These are phyloP conservation scores for Drosophila lacertosa DNA, from an alignment of 1,140 invertebrate genomes.

Conservation along the genomic window DNA sequence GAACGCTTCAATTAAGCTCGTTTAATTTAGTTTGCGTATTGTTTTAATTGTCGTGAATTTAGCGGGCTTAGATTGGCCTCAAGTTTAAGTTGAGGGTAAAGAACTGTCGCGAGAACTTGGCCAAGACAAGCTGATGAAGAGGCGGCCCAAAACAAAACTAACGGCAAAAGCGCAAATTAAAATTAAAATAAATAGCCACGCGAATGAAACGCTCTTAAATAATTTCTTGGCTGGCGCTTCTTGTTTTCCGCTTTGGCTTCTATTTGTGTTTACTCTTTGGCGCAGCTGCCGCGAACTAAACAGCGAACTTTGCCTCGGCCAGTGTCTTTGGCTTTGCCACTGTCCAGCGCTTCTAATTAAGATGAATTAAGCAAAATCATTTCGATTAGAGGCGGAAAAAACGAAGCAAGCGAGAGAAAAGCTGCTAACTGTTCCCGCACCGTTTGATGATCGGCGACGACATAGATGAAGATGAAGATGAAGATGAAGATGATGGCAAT, in stretches of 20 bases:
- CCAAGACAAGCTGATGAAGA: conserved; percentile 27
- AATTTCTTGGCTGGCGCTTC: conserved; percentile 41
- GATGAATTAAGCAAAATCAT: conserved; percentile 83
- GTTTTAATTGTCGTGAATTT: conserved; percentile 15
- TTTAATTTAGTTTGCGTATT: not conserved
- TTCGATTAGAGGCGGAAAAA: conserved; percentile 68
- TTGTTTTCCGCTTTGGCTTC: conserved; percentile 9
- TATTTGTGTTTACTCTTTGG: conserved; percentile 53
- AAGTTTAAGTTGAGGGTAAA: conserved; percentile 1
- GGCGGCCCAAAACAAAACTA: conserved; percentile 43
- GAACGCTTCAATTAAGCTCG: conserved; percentile 11
- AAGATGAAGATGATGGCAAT: conserved; percentile 13
- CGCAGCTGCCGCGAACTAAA: conserved; percentile 46
- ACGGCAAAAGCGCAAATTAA: conserved; percentile 69
- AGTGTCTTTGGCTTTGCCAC: conserved; percentile 1
- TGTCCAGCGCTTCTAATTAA: conserved; percentile 69
- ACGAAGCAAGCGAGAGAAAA: conserved; percentile 6
- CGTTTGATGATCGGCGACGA: conserved; percentile 68
- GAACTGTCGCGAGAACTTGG: conserved; percentile 21
- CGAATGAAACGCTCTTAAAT: conserved; percentile 50
- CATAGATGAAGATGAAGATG: conserved; percentile 32
- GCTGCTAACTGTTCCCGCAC: conserved; percentile 66
- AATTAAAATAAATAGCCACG: conserved; percentile 76
- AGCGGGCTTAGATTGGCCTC: conserved; percentile 36
- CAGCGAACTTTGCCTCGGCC: conserved; percentile 63